These are phyloP conservation scores for Acridotheres tristis DNA, from an alignment of 2,797 vertebrate species.

Conservation along the genomic window DNA sequence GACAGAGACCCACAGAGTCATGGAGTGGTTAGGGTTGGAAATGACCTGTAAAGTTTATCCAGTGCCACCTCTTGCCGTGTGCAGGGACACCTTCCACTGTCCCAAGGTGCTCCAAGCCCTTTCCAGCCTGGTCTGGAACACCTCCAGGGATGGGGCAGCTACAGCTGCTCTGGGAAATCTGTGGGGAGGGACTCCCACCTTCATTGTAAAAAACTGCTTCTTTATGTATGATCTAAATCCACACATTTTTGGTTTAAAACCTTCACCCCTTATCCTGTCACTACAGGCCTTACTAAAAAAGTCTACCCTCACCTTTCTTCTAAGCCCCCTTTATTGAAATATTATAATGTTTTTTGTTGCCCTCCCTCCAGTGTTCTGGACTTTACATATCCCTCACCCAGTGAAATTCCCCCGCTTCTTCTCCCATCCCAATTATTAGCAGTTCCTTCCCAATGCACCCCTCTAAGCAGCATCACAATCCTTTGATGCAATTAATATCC, in stretches of 20 bases:
- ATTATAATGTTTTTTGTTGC: rapidly evolving
- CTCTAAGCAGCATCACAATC: neutral
- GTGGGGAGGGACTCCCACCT: rapidly evolving
- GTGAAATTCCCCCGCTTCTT: neutral
- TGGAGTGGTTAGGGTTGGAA: neutral
- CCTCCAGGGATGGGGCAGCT: neutral
- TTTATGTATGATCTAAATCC: neutral
- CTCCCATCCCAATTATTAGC: neutral
- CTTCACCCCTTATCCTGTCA: rapidly evolving
- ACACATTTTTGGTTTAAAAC: neutral
- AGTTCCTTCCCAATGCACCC: neutral
- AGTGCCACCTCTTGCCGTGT: rapidly evolving
- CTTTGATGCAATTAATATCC: neutral
- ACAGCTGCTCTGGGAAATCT: neutral
- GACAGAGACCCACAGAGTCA: neutral
- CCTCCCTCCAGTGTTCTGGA: neutral
- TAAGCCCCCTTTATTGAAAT: neutral
- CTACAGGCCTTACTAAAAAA: neutral
- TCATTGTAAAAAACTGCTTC: rapidly evolving
- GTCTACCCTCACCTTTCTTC: neutral
- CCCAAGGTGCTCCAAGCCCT: neutral
- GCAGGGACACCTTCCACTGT: neutral
- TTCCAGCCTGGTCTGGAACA: rapidly evolving
- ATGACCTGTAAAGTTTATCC: rapidly evolving
- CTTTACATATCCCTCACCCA: neutral